Base-by-base conservation (phyloP, 2,797 vertebrate genomes). In the Toxotes lorentzi region DNA sequence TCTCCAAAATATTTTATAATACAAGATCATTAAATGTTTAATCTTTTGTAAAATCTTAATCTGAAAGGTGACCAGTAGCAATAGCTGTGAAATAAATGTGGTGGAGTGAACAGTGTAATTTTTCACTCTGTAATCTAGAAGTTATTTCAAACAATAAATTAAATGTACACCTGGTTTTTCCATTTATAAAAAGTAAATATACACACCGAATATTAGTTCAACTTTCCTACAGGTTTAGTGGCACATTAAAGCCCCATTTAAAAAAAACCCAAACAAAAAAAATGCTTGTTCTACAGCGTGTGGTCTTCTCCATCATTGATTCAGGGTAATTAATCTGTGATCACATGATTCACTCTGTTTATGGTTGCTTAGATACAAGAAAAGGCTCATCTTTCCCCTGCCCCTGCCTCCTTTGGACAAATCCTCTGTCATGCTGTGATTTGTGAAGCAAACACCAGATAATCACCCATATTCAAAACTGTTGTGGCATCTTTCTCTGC, bases 351-450 rank as follows among this genome's bases (percentile, higher is more conserved):
- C 27, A 59, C 67, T 74, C 76, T 70, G 79, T 77, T 41, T 75
- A 64, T 11, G 47, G 79, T 79, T 81, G 78, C 86, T 70, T 83
- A 4, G 78, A 79, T 85, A 82, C 74, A 59, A 69, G 40, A 62
- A 50, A 68, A 38, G 60, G 45, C 66, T 75, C 58, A 27, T 56
- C 61, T 34, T 45, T 27, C 13, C 69, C 41, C 34, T 2, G 16
- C 19, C 10, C 17, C 10, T 30, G 27, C 27, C 27, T 30, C 27
- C 27, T 30, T 30, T 19, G 23, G 7, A 1, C 61, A 76, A 78
- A 73, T 71, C 74, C 78, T 43, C 76, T 50, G 23, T 43, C 81
- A 75, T 17, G 79, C 77, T 84, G 53, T 81, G 84, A 79, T 77
- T 64, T 81, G 70, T 58, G 51, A 70, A 21, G 70, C 75, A 70